Base-by-base conservation (phyloP, 2,797 vertebrate species). In the Pseudochirops corinnae region DNA sequence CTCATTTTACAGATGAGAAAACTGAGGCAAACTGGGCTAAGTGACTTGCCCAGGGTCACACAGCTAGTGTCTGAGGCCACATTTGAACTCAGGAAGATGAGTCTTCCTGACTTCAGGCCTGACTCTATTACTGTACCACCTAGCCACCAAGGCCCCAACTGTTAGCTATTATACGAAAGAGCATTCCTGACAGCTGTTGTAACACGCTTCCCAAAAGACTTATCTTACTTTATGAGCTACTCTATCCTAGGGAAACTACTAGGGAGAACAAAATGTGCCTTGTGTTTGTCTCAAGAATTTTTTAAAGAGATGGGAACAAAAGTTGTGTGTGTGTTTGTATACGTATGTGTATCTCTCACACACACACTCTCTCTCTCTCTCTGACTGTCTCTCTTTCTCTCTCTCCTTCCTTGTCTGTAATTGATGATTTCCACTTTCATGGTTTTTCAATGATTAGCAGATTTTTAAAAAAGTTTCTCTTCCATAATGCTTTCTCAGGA, bases 271-370 rank as follows among this genome's bases (percentile, higher is more conserved):
- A 46, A 46, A 82, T 26, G 24, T 82, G 39, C 13, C 46, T 46
- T 56, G 60, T 46, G 90, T 62, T 39, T 94, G 39, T 67, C 21
- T 58, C 55, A 33, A 58, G n/a, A 21, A 11, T 53, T 56, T 94
- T 67, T 50, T 39, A 50, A 82, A 96, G 91, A 87, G 56, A 95
- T 92, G 11, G 7, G 39, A 82, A 7, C 39, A 82, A 67, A 67
- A 67, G 62, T 67, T 5, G 18, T 26, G 4, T 57, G 24, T 57
- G 24, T 57, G 18, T 29, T 10, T 29, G 5, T 46, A 46, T 0
- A 60, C 9, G 7, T 11, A 31, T 31, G 6, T 24, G 18, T 56
- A 56, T 56, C 46, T 46, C 46, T 46, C 46, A 1, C 7, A 58
- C 57, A 58, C 57, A 29, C 7, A 58, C 58, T 4, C 46, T 46